A percentile compares a stretch with the other conserved stretches of the same genome.
Evolutionary conservation across 2,888 invertebrate species (phyloP).

Genomic region (Cenopis cana): DNA sequence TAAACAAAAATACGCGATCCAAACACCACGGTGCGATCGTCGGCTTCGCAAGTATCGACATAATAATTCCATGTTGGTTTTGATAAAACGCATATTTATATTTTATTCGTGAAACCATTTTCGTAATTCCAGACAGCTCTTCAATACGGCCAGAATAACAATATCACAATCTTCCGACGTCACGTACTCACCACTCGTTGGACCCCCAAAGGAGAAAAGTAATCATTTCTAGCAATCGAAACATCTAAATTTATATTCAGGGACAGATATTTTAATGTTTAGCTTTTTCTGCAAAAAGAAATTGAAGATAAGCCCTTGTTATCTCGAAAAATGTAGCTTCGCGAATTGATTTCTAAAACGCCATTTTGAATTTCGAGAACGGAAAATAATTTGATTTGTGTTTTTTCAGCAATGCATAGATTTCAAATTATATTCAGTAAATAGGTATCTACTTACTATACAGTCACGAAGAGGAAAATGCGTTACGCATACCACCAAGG

Average conservation of each 20-base stretch:
- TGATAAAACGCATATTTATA: constrained; percentile 68
- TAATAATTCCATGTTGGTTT: constrained; percentile 50
- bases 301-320: constrained; percentile 53
- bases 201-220: constrained; percentile 73
- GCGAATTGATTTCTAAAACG: constrained; percentile 39
- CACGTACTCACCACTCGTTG: constrained; percentile 77
- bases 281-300: constrained; percentile 58
- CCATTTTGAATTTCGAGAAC: constrained; percentile 31
- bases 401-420: constrained; percentile 16
- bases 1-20: constrained; percentile 19
- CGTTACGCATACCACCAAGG: not conserved
- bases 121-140: constrained; percentile 75
- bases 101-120: constrained; percentile 77
- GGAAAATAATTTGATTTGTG: constrained; percentile 29
- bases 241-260: constrained; percentile 76
- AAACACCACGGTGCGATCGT: constrained; percentile 5
- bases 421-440: constrained; percentile 16
- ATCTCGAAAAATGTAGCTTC: constrained; percentile 45
- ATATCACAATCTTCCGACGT: constrained; percentile 79
- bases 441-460: not conserved
- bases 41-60: constrained; percentile 19
- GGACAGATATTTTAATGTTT: constrained; percentile 72
- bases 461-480: too few species aligned
- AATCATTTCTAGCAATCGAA: constrained; percentile 79
- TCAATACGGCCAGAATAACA: constrained; percentile 80